A percentile compares a stretch with the other conserved stretches of the same genome.
phyloP scores from a whole-genome alignment of 23 tunicate species.

The Phallusia fumigata region DNA sequence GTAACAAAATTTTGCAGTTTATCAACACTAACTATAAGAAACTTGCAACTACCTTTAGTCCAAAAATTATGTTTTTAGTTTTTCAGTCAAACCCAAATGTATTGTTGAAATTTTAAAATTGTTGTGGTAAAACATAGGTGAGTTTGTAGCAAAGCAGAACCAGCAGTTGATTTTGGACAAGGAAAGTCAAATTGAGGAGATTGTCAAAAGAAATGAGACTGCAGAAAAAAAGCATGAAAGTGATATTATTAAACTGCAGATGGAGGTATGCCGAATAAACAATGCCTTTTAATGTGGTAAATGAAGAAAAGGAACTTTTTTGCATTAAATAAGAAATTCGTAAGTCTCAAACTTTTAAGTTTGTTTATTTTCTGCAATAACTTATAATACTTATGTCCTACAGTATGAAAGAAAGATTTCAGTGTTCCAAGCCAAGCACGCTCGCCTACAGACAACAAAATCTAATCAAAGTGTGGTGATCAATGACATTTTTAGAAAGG shows the following conservation, averaged over 20 bases:
- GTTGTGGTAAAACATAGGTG: not conserved
- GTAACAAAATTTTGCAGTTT: not conserved
- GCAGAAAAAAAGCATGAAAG: conserved; percentile 4
- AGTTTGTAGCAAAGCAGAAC: not conserved
- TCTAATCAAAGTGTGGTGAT: not conserved
- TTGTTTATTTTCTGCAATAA: too few relatives aligned
- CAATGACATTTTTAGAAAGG: conserved; percentile 3
- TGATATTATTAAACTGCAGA: not conserved
- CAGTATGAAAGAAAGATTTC: not conserved
- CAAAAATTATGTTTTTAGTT: too few relatives aligned
- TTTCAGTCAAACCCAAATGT: too few relatives aligned
- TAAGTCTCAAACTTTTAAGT: too few relatives aligned
- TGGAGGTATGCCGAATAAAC: not conserved
- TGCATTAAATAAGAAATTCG: too few relatives aligned
- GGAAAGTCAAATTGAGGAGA: not conserved
- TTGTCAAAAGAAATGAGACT: not conserved
- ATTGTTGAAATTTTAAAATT: too few relatives aligned
- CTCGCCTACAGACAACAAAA: not conserved
- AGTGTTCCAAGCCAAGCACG: not conserved
- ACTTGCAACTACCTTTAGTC: too few relatives aligned
- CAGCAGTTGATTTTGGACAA: not conserved
- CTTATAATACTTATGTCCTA: not conserved
- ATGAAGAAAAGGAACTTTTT: too few relatives aligned
- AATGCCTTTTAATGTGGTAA: too few relatives aligned
- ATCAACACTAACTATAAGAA: not conserved